Percentiles rank a stretch among this genome's conserved stretches.
Evolutionary conservation across 2,888 invertebrate genomes (phyloP).

Genomic region (Torymus tubicola): DNA sequence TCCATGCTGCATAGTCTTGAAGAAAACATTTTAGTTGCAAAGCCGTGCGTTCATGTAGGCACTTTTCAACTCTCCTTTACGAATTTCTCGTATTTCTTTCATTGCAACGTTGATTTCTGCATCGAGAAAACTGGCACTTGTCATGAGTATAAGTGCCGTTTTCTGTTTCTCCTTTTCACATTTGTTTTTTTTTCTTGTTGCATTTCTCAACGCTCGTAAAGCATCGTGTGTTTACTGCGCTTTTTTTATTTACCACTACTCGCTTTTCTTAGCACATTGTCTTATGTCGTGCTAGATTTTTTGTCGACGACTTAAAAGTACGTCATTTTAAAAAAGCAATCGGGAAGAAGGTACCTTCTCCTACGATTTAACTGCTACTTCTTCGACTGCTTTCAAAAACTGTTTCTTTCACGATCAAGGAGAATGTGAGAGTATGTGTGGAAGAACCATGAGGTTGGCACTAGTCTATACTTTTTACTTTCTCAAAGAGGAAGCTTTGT

Average conservation of each 20-base stretch:
- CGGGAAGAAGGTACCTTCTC: constrained; percentile 22
- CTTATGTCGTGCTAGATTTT: background rate
- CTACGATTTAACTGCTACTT: background rate
- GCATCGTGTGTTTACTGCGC: background rate
- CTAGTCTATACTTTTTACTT: too few relatives aligned
- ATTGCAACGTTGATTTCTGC: background rate
- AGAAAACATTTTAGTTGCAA: too few relatives aligned
- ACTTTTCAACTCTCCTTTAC: background rate
- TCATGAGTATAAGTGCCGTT: constrained; percentile 21
- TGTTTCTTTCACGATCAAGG: constrained; percentile 24
- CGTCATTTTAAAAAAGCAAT: constrained; percentile 30
- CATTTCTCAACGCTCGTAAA: constrained; percentile 25
- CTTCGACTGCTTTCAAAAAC: background rate
- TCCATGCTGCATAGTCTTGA: too few relatives aligned
- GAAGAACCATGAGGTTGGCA: too few relatives aligned
- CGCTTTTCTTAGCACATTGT: background rate
- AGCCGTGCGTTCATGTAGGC: too few relatives aligned
- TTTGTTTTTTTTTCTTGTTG: constrained; percentile 15
- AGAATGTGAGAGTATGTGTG: background rate
- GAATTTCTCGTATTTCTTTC: too few relatives aligned
- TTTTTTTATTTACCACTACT: background rate
- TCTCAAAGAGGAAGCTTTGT: too few relatives aligned
- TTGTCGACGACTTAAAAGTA: background rate
- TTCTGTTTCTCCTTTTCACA: background rate
- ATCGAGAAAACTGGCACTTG: constrained; percentile 16